A percentile compares a stretch with the other conserved stretches of the same genome.
Conservation (phyloP, 2,113 vertebrate species). For the Sminthopsis crassicaudata region DNA sequence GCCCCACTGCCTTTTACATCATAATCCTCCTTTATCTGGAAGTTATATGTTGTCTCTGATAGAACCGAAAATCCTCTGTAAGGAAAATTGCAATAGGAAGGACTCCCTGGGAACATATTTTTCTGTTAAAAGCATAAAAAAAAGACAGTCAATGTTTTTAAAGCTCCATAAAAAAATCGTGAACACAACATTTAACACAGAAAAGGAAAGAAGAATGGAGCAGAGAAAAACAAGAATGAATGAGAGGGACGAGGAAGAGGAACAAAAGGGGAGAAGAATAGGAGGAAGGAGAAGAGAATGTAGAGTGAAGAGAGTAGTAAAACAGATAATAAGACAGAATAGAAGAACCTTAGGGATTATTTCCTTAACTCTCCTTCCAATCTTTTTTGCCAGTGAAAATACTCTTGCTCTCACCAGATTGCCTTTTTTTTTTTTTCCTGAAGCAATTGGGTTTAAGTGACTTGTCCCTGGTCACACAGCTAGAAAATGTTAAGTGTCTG, state of each 20-base stretch:
- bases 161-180: not conserved
- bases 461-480: too few relatives aligned
- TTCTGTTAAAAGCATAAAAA: not conserved
- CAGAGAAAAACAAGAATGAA: not conserved
- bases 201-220: not conserved
- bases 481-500: too few relatives aligned
- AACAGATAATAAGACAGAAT: not conserved
- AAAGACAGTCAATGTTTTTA: not conserved
- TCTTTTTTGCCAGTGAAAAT: not conserved
- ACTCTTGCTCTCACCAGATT: not conserved
- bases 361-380: not conserved
- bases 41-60: not conserved
- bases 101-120: not conserved
- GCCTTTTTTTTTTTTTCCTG: too few relatives aligned
- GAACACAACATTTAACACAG: not conserved
- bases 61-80: not conserved
- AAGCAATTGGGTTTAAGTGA: too few relatives aligned
- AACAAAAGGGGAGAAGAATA: not conserved
- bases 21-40: not conserved
- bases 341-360: not conserved
- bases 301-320: not conserved
- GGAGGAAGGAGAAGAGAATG: not conserved
- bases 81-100: not conserved
- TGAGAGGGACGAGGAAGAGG: not conserved
- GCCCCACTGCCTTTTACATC: not conserved